Base-by-base conservation (phyloP, 2,113 vertebrate genomes). In the Nipponia nippon region DNA sequence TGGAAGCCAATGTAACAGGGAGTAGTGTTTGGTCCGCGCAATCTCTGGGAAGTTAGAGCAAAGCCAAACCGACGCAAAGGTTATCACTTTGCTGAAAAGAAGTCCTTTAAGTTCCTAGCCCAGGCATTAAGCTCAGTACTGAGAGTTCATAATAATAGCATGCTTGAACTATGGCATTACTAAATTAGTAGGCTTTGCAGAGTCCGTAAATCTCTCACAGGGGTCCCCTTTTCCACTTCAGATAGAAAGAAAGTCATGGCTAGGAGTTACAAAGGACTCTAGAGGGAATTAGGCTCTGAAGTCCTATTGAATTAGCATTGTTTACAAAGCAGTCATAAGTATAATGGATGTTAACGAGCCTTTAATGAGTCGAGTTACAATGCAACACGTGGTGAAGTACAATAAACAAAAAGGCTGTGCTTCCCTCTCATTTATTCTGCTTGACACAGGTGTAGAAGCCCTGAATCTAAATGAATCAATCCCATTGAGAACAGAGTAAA, bases 251-350 rank as follows among this genome's bases (percentile, higher is more conserved):
- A 87, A 93, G 50, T 79, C 17, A 56, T 29, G 58, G 36, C 25
- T 69, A 61, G 46, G 38, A 84, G 61, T 78, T 86, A 83, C 65
- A 96, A 92, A 96, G 53, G 73, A 56, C 83, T 69, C 89, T 25
- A 62, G 70, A 87, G 77, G 81, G 95, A 96, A 95, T 95, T 93
- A 83, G 59, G 58, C 30, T 92, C 89, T 70, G 61, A 89, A 93
- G 91, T 94, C 83, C 80, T 72, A 85, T 53, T 79, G 89, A 94
- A 95, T 96, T 95, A 87, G 66, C 42, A 77, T 94, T 95, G 93
- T 97, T 97, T 95, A 92, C 94, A 94, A 81, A 97, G 92, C 77
- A 91, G 83, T 84, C 65, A 29, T 92, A 91, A 89, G 65, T 89
- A 83, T 91, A 95, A 95, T 94, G 80, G 87, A 30, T 78, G 63